Conservation (phyloP, 2,797 vertebrate genomes). For the Fistularia tabacaria region DNA sequence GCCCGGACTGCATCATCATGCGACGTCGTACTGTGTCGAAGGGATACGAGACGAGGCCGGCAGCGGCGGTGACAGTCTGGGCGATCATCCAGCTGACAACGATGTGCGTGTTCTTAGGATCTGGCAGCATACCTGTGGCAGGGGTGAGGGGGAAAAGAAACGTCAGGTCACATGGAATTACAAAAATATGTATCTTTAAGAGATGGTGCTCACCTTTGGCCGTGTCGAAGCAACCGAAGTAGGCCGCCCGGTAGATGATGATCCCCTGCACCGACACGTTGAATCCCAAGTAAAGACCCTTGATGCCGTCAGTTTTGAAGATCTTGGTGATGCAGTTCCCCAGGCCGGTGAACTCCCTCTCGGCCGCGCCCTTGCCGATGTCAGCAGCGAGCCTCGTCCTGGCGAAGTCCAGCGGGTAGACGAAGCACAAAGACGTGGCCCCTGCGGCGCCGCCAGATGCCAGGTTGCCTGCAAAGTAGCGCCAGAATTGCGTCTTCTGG, state of each 20-base stretch:
- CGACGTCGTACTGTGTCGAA: slow-evolving; percentile 98
- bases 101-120: slow-evolving; percentile 98
- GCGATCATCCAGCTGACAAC: slow-evolving; percentile 98
- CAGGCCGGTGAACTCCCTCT: slow-evolving; percentile 92
- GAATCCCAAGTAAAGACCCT: slow-evolving; percentile 93
- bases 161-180: neutral
- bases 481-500: slow-evolving; percentile 97
- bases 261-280: slow-evolving; percentile 98
- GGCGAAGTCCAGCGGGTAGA: slow-evolving; percentile 98
- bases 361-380: slow-evolving; percentile 83
- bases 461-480: slow-evolving; percentile 95
- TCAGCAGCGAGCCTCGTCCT: slow-evolving; percentile 96
- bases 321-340: slow-evolving; percentile 91
- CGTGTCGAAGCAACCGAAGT: slow-evolving; percentile 97
- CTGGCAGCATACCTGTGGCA: slow-evolving; percentile 91
- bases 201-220: slow-evolving; percentile 85
- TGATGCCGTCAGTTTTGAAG: slow-evolving; percentile 90
- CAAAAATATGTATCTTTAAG: too few species aligned
- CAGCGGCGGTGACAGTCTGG: slow-evolving; percentile 90
- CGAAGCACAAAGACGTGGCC: slow-evolving; percentile 97
- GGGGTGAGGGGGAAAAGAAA: neutral
- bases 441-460: slow-evolving; percentile 95
- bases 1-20: slow-evolving; percentile 99
- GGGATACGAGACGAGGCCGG: slow-evolving; percentile 92
- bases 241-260: slow-evolving; percentile 98